Percentiles rank a stretch among this genome's conserved stretches.
phyloP scores from a whole-genome alignment of 1,140 invertebrate species.

The Hestina assimilis region DNA sequence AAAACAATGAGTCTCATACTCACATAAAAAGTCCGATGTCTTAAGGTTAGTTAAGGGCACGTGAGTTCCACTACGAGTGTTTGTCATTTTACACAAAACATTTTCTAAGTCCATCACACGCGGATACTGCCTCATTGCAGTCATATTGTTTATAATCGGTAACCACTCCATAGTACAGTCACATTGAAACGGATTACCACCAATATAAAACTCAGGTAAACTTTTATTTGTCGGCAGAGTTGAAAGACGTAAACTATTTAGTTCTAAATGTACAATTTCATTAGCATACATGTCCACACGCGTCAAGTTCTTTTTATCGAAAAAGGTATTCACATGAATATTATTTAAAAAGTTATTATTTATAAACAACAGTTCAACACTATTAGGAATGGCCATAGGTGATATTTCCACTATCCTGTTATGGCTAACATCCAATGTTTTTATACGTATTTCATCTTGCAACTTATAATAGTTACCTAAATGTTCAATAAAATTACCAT shows the following conservation, averaged over 20 bases:
- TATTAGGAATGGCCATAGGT: slow-evolving; percentile 91
- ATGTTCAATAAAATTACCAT: slow-evolving; percentile 91
- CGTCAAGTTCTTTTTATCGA: slow-evolving; percentile 89
- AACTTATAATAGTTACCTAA: slow-evolving; percentile 92
- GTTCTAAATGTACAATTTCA: slow-evolving; percentile 88
- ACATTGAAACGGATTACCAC: slow-evolving; percentile 93
- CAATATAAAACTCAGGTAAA: slow-evolving; percentile 91
- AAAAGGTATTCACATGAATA: slow-evolving; percentile 90
- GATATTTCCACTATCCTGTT: slow-evolving; percentile 90
- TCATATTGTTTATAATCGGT: slow-evolving; percentile 91
- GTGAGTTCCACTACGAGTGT: slow-evolving; percentile 84
- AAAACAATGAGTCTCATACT: slow-evolving; percentile 95
- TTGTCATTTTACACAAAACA: slow-evolving; percentile 90
- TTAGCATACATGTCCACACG: slow-evolving; percentile 94
- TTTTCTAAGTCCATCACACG: slow-evolving; percentile 92
- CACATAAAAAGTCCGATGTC: slow-evolving; percentile 91
- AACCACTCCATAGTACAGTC: slow-evolving; percentile 96
- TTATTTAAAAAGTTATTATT: slow-evolving; percentile 92
- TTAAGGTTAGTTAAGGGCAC: slow-evolving; percentile 83
- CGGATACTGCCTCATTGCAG: slow-evolving; percentile 88
- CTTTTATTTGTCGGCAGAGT: slow-evolving; percentile 83
- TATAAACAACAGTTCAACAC: slow-evolving; percentile 91
- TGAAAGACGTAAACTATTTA: slow-evolving; percentile 87
- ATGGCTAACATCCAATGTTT: slow-evolving; percentile 91
- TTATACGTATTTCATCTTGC: slow-evolving; percentile 87